Conservation (phyloP, 2,113 vertebrate species). For the Sapajus apella region DNA sequence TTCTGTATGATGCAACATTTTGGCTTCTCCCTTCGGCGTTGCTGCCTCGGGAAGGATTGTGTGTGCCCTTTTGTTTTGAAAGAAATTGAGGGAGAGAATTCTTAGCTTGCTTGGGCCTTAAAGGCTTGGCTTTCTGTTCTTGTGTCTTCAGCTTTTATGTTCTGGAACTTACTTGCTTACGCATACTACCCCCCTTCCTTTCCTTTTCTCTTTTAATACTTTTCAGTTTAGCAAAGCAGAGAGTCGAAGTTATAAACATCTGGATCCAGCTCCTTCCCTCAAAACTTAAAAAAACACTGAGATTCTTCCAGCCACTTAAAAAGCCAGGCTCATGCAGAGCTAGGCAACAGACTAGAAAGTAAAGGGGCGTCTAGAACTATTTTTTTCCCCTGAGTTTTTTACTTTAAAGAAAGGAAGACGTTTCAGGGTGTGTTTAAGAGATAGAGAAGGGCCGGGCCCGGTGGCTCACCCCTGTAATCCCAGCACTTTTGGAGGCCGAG, state of each 20-base stretch:
- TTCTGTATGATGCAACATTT: slow-evolving; percentile 83
- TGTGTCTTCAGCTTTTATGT: not conserved
- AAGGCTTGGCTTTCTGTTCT: not conserved
- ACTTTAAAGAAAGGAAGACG: not conserved
- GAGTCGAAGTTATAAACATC: slow-evolving; percentile 7
- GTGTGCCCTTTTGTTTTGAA: slow-evolving; percentile 58
- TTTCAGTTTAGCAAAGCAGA: not conserved
- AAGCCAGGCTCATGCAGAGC: not conserved
- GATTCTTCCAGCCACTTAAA: not conserved
- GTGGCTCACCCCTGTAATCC: too few relatives aligned
- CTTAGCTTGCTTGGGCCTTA: not conserved
- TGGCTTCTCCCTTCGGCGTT: slow-evolving; percentile 61
- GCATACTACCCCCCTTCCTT: not conserved
- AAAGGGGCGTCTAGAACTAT: not conserved
- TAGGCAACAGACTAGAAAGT: not conserved
- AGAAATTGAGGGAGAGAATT: slow-evolving; percentile 8
- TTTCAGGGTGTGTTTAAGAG: not conserved
- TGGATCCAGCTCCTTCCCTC: slow-evolving; percentile 12
- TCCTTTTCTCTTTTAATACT: not conserved
- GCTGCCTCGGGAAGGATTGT: slow-evolving; percentile 45
- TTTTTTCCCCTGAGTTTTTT: not conserved
- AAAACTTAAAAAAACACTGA: not conserved
- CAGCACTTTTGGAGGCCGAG: too few relatives aligned
- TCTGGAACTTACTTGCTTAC: not conserved
- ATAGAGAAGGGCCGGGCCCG: not conserved